Evolutionary conservation across 2,113 vertebrate species (phyloP).

Genomic region (Pteruthius melanotis): DNA sequence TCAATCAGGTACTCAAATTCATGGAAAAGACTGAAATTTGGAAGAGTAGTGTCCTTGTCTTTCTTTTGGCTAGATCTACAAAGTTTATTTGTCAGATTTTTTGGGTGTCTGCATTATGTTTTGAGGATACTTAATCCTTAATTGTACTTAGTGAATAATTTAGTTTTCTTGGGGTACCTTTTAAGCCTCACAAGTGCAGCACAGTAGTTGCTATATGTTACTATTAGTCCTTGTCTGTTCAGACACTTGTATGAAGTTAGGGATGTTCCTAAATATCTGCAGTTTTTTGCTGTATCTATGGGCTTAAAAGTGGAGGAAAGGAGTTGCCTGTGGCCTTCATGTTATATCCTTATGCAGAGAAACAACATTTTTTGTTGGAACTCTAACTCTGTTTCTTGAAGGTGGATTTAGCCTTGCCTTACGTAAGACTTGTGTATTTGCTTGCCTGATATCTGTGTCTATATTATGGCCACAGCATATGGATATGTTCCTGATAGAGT

Average conservation of each 20-base stretch:
- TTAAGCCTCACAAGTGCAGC: background rate
- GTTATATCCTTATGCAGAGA: background rate
- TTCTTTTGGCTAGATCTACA: background rate
- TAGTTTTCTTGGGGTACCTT: background rate
- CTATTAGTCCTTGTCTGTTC: background rate
- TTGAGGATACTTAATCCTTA: background rate
- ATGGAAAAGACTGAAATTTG: background rate
- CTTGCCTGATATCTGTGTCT: background rate
- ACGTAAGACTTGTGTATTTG: background rate
- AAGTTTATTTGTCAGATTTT: background rate
- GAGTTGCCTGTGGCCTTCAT: background rate
- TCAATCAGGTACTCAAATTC: background rate
- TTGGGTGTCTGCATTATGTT: background rate
- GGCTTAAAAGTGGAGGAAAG: background rate
- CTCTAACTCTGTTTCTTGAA: background rate
- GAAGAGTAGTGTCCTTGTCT: background rate
- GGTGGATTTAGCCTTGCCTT: background rate
- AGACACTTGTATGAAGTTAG: background rate
- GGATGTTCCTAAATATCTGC: background rate
- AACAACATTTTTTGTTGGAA: background rate
- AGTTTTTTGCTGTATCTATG: background rate
- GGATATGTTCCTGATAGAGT: background rate
- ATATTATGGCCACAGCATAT: background rate
- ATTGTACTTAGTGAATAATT: background rate
- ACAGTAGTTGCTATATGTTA: background rate